Base-by-base conservation (phyloP, 2,797 vertebrate genomes). In the Microctenopoma steveboyesi region DNA sequence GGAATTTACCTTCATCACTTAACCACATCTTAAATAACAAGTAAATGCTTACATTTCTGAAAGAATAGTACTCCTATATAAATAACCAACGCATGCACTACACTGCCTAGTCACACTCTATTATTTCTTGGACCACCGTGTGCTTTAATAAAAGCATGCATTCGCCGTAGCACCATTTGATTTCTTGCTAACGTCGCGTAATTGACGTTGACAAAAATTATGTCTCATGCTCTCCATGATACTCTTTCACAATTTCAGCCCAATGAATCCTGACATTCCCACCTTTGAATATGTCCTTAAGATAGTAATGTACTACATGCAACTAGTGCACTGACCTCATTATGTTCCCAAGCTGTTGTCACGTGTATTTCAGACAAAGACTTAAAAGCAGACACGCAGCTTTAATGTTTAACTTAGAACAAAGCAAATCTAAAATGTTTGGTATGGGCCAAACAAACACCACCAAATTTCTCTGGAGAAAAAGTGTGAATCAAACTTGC, bases 1-100 rank as follows among this genome's bases (percentile, higher is more conserved):
- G 15, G 43, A 18, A 14, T 46, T 55, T 0, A 46, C 9, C n/a
- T 5, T 46, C 48, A 69, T 73, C 47, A 56, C 40, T 28, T 52
- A 72, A 53, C n/a, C 27, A 22, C 43, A 22, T 15, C 7, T 30
- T 15, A 22, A 51, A 52, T n/a, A 37, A 14, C 47, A 50, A 5
- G 18, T 30, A 22, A 51, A 9, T 51, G 13, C 14, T 15, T 28
- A 30, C 5, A 37, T n/a, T 33, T 12, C 3, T 40, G 12, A 37
- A 57, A 27, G 14, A 50, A 37, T 4, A 37, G 43, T 15, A 5
- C 6, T 35, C n/a, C 18, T 45, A 28, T 51, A 51, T 42, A 8
- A 12, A 15, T 6, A 35, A 9, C 22, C 18, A 33, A 48, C 30
- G 28, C 14, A 7, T 30, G 5, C 5, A 30, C 4, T 30, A 30